Evolutionary conservation across 1,140 invertebrate species (phyloP).

Genomic region (Nasonia longicornis): DNA sequence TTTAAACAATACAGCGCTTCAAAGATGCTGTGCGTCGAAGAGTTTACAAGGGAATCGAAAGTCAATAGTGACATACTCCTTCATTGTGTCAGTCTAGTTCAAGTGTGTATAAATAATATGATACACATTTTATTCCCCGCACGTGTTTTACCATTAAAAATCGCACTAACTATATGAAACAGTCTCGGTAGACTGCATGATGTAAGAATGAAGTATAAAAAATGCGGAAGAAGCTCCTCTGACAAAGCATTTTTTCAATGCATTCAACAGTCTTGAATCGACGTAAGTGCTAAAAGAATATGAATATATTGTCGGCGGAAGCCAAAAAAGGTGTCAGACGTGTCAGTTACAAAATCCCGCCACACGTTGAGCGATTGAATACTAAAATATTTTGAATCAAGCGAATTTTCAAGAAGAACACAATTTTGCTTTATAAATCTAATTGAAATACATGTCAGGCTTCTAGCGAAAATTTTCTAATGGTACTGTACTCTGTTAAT

Average conservation of each 20-base stretch:
- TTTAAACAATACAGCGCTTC: not conserved
- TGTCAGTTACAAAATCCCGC: not conserved
- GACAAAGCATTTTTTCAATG: not conserved
- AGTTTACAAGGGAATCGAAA: conserved; percentile 32
- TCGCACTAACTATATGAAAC: not conserved
- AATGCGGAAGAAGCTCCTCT: not conserved
- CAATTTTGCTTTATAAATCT: too few relatives aligned
- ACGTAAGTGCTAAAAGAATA: not conserved
- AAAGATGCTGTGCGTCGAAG: conserved; percentile 12
- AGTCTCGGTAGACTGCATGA: not conserved
- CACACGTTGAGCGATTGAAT: not conserved
- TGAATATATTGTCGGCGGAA: not conserved
- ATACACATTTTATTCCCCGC: not conserved
- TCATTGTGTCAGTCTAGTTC: conserved; percentile 4
- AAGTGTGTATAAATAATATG: not conserved
- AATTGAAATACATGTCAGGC: too few relatives aligned
- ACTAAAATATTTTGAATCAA: not conserved
- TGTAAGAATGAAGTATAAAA: not conserved
- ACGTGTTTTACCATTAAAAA: not conserved
- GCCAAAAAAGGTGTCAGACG: not conserved
- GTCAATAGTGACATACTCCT: conserved; percentile 24
- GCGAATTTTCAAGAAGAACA: too few relatives aligned
- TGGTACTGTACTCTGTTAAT: too few relatives aligned
- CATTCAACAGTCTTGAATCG: not conserved
- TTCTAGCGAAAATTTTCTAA: too few relatives aligned